Base-by-base conservation (phyloP, 2,888 invertebrate species). In the Lithophane leautieri region DNA sequence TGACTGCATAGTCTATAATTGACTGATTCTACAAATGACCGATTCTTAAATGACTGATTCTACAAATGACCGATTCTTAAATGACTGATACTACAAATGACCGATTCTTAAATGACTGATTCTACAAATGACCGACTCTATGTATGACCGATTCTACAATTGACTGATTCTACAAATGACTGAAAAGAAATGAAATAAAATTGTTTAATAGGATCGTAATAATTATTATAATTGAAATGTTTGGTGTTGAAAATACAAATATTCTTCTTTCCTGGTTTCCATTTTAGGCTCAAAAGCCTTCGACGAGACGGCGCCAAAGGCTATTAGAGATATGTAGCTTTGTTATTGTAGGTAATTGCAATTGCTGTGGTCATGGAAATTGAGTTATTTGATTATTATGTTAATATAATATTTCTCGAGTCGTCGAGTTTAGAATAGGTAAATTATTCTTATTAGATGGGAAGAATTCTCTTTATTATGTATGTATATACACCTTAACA, bases 341-440 rank as follows among this genome's bases (percentile, higher is more conserved):
- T 85, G 83, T 86, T 90, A 90, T 89, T 89, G 76, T 82, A n/a
- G n/a, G n/a, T n/a, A 75, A 89, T 88, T 90, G 88, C 85, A 90
- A 89, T 88, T 72, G 78, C 76, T 76, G 77, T 81, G 83, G 83
- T 76, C 85, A 78, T 76, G 71, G 82, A 85, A 86, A 83, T 86
- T 86, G 89, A 89, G 47, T 89, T 89, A 89, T 90, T 83, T 73
- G 83, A 85, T 88, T 88, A 88, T 86, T 89, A 89, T 91, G 89
- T 78, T 85, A 90, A 90, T 88, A 25, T n/a, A 67, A 50, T 28
- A 80, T 70, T 60, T 61, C 34, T 62, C 7, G 54, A 65, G 61
- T 82, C 70, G 44, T 40, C 42, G 42, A 44, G 25, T 50, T 61
- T 34, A 14, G 25, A 62, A 42, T 34, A 67, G 28, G 56, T 56